Conservation (phyloP, 2,113 vertebrate species). For the Sylvietta virens region DNA sequence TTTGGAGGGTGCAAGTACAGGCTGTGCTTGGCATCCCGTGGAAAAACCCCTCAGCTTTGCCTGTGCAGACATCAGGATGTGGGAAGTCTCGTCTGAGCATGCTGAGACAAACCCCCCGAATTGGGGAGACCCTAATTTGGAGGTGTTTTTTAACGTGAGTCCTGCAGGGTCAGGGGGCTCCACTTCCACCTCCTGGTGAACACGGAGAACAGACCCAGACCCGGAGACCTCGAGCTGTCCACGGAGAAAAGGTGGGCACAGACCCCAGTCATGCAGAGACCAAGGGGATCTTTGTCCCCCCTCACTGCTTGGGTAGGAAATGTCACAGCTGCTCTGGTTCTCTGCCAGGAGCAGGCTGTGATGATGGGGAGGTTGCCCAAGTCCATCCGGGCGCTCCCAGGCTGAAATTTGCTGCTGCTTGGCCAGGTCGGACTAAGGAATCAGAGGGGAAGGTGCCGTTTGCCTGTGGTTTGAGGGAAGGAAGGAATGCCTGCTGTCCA, state of each 20-base stretch:
- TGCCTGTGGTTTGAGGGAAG: neutral
- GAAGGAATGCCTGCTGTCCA: neutral
- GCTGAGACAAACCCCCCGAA: neutral
- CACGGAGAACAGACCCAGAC: neutral
- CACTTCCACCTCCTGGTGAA: neutral
- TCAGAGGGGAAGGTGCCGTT: neutral
- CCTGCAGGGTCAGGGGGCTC: neutral
- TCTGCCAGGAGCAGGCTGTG: neutral
- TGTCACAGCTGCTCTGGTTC: neutral
- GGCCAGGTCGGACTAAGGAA: neutral
- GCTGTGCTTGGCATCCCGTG: rapidly evolving
- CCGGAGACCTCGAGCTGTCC: neutral
- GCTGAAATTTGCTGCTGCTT: neutral
- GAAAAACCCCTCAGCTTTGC: neutral
- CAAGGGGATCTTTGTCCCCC: neutral
- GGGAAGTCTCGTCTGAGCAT: neutral
- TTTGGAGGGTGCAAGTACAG: neutral
- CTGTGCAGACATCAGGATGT: neutral
- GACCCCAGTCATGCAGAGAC: neutral
- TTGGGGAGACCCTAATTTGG: neutral
- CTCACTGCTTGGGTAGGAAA: neutral
- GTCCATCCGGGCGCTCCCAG: neutral
- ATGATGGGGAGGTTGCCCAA: neutral
- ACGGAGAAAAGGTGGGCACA: rapidly evolving
- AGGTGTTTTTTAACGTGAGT: neutral